Evolutionary conservation across 2,888 invertebrate species (phyloP).

Genomic region (Protophormia terraenovae): DNA sequence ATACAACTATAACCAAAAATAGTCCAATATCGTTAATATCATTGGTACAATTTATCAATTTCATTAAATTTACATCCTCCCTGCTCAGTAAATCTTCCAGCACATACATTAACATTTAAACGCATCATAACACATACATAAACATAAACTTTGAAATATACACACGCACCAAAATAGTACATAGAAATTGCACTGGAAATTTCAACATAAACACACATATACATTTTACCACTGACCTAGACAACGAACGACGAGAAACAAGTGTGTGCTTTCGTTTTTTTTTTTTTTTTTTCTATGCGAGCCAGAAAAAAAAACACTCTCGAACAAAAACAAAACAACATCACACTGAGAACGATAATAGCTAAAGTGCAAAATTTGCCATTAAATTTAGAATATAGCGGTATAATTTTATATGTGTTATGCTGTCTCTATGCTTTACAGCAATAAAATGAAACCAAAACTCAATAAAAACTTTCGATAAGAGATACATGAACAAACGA

Average conservation of each 20-base stretch:
- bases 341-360: conserved; percentile 17
- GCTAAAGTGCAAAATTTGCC: conserved; percentile 56
- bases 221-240: conserved; percentile 77
- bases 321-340: conserved; percentile 49
- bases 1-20: no score
- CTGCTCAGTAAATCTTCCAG: conserved; percentile 27
- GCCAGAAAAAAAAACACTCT: conserved; percentile 23
- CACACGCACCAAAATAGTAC: background rate
- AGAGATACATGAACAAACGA: no score
- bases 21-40: no score
- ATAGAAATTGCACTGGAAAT: conserved; percentile 22
- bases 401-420: conserved; percentile 42
- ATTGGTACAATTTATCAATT: background rate
- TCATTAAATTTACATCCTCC: background rate
- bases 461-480: conserved; percentile 2
- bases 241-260: conserved; percentile 69
- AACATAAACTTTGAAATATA: background rate
- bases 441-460: conserved; percentile 61
- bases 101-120: conserved; percentile 42
- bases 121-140: conserved; percentile 14
- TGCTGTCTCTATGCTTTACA: conserved; percentile 48
- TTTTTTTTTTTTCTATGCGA: background rate
- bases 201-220: background rate
- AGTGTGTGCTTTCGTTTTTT: conserved; percentile 62
- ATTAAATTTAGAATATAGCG: conserved; percentile 50